Evolutionary conservation across 2,888 invertebrate species (phyloP).

Genomic region (Mythimna lalbum): DNA sequence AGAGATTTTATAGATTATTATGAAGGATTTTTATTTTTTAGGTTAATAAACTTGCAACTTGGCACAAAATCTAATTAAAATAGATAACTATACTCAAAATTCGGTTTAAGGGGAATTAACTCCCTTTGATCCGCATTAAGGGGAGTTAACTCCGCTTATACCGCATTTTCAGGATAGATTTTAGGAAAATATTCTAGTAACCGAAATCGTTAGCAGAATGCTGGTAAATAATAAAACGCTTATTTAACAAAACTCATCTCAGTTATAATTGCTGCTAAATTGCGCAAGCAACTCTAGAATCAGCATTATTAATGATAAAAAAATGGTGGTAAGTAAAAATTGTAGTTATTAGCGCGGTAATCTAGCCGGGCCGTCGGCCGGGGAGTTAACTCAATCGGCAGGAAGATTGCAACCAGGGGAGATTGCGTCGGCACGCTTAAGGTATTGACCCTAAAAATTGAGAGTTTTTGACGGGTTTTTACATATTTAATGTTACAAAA

Average conservation of each 20-base stretch:
- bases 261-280: not conserved
- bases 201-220: too few relatives aligned
- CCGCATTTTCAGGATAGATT: too few relatives aligned
- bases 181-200: too few relatives aligned
- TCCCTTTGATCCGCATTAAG: too few relatives aligned
- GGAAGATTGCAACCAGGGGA: constrained; percentile 48
- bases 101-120: too few relatives aligned
- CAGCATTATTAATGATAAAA: constrained; percentile 48
- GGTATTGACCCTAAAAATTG: constrained; percentile 20
- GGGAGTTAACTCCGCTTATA: too few relatives aligned
- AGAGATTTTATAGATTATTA: too few relatives aligned
- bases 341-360: constrained; percentile 56
- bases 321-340: constrained; percentile 47
- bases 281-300: not conserved
- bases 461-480: not conserved
- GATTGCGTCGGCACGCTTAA: constrained; percentile 20
- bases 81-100: too few relatives aligned
- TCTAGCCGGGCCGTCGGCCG: constrained; percentile 31
- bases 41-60: too few relatives aligned
- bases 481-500: too few relatives aligned
- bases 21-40: too few relatives aligned
- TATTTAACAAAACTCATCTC: not conserved
- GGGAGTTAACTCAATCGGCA: constrained; percentile 52
- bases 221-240: not conserved
- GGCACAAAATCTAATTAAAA: too few relatives aligned